These are phyloP conservation scores for Silurus asotus DNA, from an alignment of 2,113 vertebrate species.

Conservation along the genomic window DNA sequence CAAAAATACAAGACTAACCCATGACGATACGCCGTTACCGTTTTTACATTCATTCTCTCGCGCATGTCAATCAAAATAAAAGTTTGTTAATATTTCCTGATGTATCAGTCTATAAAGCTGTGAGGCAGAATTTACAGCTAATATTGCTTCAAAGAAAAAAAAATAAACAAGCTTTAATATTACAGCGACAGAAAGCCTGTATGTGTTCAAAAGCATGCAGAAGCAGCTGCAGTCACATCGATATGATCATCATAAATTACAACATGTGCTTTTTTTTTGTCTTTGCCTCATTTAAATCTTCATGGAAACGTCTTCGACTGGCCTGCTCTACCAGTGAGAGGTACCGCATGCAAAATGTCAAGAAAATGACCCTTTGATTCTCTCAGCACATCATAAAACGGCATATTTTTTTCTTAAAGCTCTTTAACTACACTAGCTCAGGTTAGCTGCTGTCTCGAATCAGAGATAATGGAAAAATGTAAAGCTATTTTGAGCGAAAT, in stretches of 20 bases:
- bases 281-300: neutral
- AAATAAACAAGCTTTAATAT: conserved; percentile 10
- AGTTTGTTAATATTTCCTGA: neutral
- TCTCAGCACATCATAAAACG: neutral
- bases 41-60: neutral
- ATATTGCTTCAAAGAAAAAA: conserved; percentile 28
- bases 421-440: conserved; percentile 18
- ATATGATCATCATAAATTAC: conserved; percentile 18
- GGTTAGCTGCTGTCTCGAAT: neutral
- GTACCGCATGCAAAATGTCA: conserved; percentile 30
- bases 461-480: conserved; percentile 6
- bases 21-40: conserved; percentile 29
- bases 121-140: conserved; percentile 44
- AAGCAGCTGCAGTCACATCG: conserved; percentile 21
- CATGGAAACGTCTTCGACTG: neutral
- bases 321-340: neutral
- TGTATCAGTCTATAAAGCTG: conserved; percentile 18
- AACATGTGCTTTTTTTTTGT: conserved; percentile 12
- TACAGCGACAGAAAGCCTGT: conserved; percentile 28
- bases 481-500: conserved; percentile 31
- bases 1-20: conserved; percentile 12
- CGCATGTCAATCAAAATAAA: neutral
- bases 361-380: neutral
- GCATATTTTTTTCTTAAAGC: neutral
- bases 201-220: conserved; percentile 32